Conservation (phyloP, 1,140 invertebrate genomes). For the Scylla paramamosain region DNA sequence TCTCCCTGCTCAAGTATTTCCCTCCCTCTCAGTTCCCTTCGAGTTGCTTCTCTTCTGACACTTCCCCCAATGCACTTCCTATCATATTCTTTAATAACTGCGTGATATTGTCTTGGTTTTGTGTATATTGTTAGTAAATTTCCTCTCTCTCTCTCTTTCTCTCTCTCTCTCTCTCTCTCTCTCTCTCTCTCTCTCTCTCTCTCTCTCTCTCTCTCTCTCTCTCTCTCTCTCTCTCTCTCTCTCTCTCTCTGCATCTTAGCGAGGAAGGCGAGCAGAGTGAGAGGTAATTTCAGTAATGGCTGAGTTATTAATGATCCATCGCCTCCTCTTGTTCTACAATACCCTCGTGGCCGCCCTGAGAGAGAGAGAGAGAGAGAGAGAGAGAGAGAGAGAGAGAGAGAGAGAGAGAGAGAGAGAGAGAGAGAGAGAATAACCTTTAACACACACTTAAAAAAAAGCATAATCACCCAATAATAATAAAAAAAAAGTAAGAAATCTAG, state of each 20-base stretch:
- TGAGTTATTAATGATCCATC: conserved; percentile 23
- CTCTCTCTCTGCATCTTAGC: not conserved
- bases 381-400: conserved; percentile 1
- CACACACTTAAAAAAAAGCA: no score
- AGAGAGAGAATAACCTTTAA: not conserved
- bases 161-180: no score
- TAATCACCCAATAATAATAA: not conserved
- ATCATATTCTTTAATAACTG: no score
- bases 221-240: no score
- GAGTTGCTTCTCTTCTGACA: no score
- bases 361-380: conserved; percentile 20
- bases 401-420: not conserved
- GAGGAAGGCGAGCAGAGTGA: not conserved
- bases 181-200: not conserved
- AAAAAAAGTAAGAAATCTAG: not conserved
- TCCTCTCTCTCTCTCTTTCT: no score
- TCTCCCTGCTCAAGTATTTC: no score
- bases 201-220: no score
- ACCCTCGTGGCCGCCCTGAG: not conserved
- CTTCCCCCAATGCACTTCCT: no score
- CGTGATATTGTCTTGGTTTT: no score
- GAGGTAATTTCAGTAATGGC: conserved; percentile 29
- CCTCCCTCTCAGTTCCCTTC: no score
- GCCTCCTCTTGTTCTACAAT: conserved; percentile 9
- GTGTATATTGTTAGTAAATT: no score